These are phyloP conservation scores for Cichladusa arquata DNA, from an alignment of 2,113 vertebrate genomes.

Conservation along the genomic window DNA sequence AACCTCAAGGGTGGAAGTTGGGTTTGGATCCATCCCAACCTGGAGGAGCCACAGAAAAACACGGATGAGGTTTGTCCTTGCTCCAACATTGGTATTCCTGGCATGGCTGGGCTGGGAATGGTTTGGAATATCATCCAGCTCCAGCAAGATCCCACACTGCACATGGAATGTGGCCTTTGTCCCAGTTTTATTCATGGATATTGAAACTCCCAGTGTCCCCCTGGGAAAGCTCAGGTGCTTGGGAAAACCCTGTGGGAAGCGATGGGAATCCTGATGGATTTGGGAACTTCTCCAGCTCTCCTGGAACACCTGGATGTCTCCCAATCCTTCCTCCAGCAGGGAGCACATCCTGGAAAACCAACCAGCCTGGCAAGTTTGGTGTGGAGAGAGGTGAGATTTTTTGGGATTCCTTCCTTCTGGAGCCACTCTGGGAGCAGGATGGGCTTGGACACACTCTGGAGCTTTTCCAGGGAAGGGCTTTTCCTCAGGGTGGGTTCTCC, in stretches of 20 bases:
- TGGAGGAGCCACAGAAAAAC: background rate
- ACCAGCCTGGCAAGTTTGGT: background rate
- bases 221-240: background rate
- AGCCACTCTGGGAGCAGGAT: background rate
- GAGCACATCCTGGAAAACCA: background rate
- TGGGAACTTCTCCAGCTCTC: background rate
- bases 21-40: background rate
- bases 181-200: rapidly evolving
- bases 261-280: background rate
- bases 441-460: background rate
- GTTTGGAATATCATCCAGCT: background rate
- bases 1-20: background rate
- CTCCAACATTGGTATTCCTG: rapidly evolving
- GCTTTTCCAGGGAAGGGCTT: background rate
- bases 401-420: background rate
- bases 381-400: background rate
- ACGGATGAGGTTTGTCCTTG: rapidly evolving
- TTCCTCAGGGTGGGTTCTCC: background rate
- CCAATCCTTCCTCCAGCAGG: rapidly evolving
- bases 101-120: background rate
- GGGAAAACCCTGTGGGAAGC: background rate
- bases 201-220: background rate
- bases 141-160: rapidly evolving
- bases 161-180: rapidly evolving
- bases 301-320: background rate